phyloP scores from a whole-genome alignment of 2,888 invertebrate genomes.

The Platycnemis pennipes region DNA sequence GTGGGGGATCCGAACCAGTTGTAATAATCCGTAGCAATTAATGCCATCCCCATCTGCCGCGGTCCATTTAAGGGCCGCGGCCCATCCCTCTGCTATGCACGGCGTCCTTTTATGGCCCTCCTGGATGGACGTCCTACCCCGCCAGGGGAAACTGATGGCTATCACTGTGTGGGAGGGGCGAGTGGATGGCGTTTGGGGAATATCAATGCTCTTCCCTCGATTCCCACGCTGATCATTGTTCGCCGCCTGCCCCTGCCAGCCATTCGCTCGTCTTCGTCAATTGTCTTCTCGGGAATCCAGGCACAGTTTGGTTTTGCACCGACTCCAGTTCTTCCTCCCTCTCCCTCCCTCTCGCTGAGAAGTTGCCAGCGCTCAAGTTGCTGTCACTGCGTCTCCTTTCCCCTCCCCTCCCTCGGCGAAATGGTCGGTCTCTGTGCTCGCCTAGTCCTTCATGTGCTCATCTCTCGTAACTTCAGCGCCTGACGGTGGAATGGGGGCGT shows the following conservation, averaged over 20 bases:
- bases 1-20: neutral
- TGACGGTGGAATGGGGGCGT: no score
- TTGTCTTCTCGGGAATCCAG: neutral
- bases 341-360: neutral
- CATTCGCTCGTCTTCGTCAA: neutral
- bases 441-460: neutral
- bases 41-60: neutral
- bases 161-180: neutral
- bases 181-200: constrained; percentile 21
- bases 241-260: neutral
- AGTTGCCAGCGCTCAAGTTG: neutral
- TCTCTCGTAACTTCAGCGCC: neutral
- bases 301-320: neutral
- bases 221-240: constrained; percentile 41
- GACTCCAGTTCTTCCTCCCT: neutral
- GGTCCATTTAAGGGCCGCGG: constrained; percentile 2
- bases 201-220: constrained; percentile 37
- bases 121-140: neutral
- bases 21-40: constrained; percentile 1
- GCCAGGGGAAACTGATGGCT: neutral
- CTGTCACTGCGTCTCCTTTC: neutral
- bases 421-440: neutral
- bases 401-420: neutral
- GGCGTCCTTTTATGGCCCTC: constrained; percentile 51
- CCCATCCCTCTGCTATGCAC: neutral